A percentile compares a stretch with the other conserved stretches of the same genome.
Conservation (phyloP, 2,888 invertebrate species). For the Tachystola acroxantha region DNA sequence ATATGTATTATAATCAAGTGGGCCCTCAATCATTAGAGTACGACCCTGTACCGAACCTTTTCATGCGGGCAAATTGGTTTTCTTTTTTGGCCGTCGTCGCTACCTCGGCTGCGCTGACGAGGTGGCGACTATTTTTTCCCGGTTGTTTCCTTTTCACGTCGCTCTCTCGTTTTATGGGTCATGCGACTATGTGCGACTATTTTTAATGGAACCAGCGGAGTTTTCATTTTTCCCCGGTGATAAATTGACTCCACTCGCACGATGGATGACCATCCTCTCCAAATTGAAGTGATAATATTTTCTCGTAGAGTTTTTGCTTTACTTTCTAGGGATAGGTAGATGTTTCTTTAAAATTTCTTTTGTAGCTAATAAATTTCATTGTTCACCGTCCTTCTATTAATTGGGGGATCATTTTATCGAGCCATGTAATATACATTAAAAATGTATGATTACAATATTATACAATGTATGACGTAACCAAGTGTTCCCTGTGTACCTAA, state of each 20-base stretch:
- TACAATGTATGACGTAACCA: too few species aligned
- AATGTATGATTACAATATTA: too few species aligned
- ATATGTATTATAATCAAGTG: too few species aligned
- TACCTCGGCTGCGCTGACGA: conserved; percentile 47
- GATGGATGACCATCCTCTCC: conserved; percentile 67
- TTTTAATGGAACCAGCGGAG: conserved; percentile 68
- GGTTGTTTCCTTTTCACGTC: conserved; percentile 69
- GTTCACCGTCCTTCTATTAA: background rate
- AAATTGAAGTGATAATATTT: conserved; percentile 45
- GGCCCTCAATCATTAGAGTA: too few species aligned
- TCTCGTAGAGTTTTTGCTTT: conserved; percentile 29
- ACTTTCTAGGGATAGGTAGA: background rate
- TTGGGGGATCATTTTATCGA: too few species aligned
- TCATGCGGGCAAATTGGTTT: conserved; percentile 76
- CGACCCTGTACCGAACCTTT: conserved; percentile 56
- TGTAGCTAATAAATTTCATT: background rate
- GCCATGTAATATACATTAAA: too few species aligned
- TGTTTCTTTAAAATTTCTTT: too few species aligned
- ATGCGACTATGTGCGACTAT: conserved; percentile 75
- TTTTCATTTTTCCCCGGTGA: conserved; percentile 72
- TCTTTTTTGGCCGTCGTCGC: conserved; percentile 67
- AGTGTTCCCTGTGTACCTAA: too few species aligned
- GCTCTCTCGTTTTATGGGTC: conserved; percentile 75
- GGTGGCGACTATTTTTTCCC: conserved; percentile 55
- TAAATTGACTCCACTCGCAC: conserved; percentile 70